Conservation (phyloP, 1,140 invertebrate species). For the Heliconius himera region DNA sequence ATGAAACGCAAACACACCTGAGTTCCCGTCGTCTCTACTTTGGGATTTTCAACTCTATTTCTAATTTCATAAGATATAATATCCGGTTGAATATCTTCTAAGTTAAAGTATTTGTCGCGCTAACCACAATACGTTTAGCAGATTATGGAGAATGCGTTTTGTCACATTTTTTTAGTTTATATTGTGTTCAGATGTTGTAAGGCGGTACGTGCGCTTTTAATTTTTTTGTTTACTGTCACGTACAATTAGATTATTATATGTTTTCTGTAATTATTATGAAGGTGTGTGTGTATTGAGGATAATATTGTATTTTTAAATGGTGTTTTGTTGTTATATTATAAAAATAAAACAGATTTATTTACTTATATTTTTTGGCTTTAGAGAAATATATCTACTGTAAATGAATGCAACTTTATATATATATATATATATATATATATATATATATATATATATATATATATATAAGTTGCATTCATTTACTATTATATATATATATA, state of each 20-base stretch:
- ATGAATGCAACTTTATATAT: too few species aligned
- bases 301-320: background rate
- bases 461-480: too few species aligned
- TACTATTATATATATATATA: too few species aligned
- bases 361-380: too few species aligned
- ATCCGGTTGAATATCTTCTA: background rate
- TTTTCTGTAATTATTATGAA: background rate
- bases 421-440: too few species aligned
- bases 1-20: constrained; percentile 62
- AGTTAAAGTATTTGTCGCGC: background rate
- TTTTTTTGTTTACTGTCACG: background rate
- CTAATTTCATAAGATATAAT: constrained; percentile 15
- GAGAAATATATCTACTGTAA: too few species aligned
- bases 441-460: too few species aligned
- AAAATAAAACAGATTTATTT: background rate
- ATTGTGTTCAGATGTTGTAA: constrained; percentile 24
- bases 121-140: constrained; percentile 26
- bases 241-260: background rate
- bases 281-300: background rate
- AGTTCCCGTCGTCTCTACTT: constrained; percentile 13
- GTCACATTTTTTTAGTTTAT: constrained; percentile 23
- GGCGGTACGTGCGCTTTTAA: background rate
- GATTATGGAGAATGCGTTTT: constrained; percentile 26
- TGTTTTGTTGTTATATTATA: background rate
- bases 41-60: background rate